Conservation (phyloP, 2,888 invertebrate species). For the Agrypnus murinus region DNA sequence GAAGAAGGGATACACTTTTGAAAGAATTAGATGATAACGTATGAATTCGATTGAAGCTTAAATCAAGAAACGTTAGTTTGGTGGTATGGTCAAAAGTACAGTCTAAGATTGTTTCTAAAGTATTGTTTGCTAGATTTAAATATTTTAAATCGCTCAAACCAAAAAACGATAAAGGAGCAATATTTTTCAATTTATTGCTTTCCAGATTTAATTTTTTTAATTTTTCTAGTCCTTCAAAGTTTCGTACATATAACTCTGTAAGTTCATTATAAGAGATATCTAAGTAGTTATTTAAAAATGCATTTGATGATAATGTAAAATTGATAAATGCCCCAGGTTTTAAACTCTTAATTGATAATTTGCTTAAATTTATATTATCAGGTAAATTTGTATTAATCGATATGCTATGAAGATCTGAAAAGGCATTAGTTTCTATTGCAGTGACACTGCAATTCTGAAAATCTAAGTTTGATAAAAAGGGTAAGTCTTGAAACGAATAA, state of each 20-base stretch:
- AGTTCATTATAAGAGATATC: conserved; percentile 21
- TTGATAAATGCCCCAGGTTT: conserved; percentile 13
- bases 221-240: too few species aligned
- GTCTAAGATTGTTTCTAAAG: too few species aligned
- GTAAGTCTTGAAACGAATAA: too few species aligned
- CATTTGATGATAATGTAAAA: too few species aligned
- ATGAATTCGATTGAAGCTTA: not conserved
- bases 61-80: not conserved
- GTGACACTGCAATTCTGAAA: too few species aligned
- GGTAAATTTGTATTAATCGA: not conserved
- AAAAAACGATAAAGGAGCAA: too few species aligned
- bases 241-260: not conserved
- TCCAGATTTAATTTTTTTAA: too few species aligned
- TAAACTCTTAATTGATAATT: conserved; percentile 2
- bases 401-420: not conserved
- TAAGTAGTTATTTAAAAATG: not conserved
- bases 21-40: not conserved
- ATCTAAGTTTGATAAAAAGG: too few species aligned
- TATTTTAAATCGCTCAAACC: too few species aligned
- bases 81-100: not conserved
- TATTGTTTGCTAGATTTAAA: too few species aligned
- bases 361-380: not conserved
- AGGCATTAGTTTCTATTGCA: not conserved
- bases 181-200: too few species aligned
- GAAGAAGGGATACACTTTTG: too few species aligned